Evolutionary conservation across 2,797 vertebrate genomes (phyloP).

Genomic region (Amazona ochrocephala): DNA sequence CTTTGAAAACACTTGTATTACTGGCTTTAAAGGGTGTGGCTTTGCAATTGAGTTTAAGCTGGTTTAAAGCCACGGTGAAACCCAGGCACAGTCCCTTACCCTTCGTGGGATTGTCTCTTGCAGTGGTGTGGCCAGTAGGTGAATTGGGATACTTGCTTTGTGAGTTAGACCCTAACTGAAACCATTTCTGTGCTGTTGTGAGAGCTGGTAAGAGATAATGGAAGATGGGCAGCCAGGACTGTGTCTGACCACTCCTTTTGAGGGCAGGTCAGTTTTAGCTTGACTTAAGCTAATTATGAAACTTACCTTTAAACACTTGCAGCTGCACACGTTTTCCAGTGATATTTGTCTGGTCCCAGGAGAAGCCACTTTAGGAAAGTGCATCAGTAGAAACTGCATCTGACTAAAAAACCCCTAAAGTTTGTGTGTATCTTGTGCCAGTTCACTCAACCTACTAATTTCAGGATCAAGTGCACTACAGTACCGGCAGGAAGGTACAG

Average conservation of each 20-base stretch:
- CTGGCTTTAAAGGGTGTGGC: background rate
- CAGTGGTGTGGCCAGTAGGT: background rate
- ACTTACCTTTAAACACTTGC: background rate
- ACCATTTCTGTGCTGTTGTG: background rate
- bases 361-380: background rate
- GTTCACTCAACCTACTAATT: background rate
- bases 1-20: background rate
- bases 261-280: background rate
- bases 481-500: background rate
- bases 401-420: accelerated
- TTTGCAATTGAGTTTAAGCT: background rate
- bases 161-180: background rate
- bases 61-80: background rate
- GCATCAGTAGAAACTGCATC: background rate
- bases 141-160: background rate
- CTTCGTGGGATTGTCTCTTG: background rate
- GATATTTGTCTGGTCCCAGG: background rate
- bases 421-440: background rate
- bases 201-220: background rate
- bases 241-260: background rate
- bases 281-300: background rate
- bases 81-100: no score
- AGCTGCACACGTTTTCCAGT: background rate
- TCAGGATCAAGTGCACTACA: background rate
- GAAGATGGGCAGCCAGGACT: background rate